Percentiles rank a stretch among this genome's conserved stretches.
These are phyloP conservation scores for Pseudococcus jackbeardsleyi DNA, from an alignment of 2,888 invertebrate species.

Conservation along the genomic window DNA sequence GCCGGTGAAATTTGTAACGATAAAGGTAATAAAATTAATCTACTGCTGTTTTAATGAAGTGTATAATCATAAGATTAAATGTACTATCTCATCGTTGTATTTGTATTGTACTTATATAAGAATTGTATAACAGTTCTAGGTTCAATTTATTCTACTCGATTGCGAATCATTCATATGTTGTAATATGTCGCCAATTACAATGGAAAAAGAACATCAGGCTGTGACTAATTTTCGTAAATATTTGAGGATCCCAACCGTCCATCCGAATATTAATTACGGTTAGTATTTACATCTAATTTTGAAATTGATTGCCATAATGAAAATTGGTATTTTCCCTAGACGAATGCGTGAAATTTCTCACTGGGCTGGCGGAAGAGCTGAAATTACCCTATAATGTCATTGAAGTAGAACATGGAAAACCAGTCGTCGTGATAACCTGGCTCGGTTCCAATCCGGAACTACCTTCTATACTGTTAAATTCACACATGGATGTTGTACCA, in stretches of 20 bases:
- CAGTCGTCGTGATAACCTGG: conserved; percentile 89
- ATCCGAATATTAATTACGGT: conserved; percentile 90
- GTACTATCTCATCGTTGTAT: neutral
- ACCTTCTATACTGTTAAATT: conserved; percentile 86
- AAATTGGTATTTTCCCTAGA: conserved; percentile 71
- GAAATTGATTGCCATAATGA: neutral
- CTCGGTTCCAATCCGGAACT: conserved; percentile 79
- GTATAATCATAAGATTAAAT: neutral
- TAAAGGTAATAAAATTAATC: neutral
- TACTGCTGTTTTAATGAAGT: neutral
- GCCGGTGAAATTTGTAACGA: neutral
- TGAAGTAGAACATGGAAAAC: conserved; percentile 77
- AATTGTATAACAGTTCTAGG: neutral
- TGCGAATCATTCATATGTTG: neutral
- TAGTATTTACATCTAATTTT: conserved; percentile 69
- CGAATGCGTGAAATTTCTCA: conserved; percentile 81
- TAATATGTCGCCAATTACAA: neutral
- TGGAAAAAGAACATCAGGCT: conserved; percentile 71
- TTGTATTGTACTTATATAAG: neutral
- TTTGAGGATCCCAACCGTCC: conserved; percentile 87
- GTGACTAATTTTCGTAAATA: conserved; percentile 88
- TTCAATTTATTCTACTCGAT: neutral
- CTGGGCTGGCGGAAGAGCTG: conserved; percentile 80
- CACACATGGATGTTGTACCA: conserved; percentile 98
- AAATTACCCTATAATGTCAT: conserved; percentile 77